Evolutionary conservation across 1,140 invertebrate genomes (phyloP).

Genomic region (Danaus melanippus): DNA sequence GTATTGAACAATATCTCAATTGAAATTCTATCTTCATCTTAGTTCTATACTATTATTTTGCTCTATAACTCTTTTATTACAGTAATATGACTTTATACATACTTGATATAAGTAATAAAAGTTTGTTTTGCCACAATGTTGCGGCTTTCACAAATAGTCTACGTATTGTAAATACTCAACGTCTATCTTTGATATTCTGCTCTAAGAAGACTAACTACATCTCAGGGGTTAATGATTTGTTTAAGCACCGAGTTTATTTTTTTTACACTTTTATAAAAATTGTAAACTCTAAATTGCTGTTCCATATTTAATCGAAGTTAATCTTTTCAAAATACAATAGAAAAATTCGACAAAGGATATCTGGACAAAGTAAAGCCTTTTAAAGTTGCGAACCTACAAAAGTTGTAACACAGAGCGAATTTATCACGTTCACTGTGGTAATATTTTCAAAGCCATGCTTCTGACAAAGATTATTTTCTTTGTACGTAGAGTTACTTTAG

Average conservation of each 20-base stretch:
- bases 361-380: conserved; percentile 37
- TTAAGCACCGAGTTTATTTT: too few species aligned
- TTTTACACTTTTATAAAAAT: background rate
- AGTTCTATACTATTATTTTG: too few species aligned
- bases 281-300: background rate
- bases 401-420: conserved; percentile 40
- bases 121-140: conserved; percentile 43
- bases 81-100: conserved; percentile 40
- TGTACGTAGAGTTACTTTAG: conserved; percentile 33
- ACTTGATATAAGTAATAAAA: conserved; percentile 46
- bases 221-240: background rate
- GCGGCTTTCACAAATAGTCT: conserved; percentile 37
- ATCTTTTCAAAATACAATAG: conserved; percentile 15
- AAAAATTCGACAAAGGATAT: conserved; percentile 30
- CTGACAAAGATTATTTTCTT: conserved; percentile 56
- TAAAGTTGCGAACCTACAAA: conserved; percentile 42
- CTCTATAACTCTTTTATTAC: conserved; percentile 21
- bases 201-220: conserved; percentile 3
- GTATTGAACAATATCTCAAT: too few species aligned
- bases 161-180: conserved; percentile 38
- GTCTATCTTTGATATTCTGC: conserved; percentile 32
- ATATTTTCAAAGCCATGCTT: conserved; percentile 52
- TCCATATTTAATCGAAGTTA: conserved; percentile 16
- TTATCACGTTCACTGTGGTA: conserved; percentile 52
- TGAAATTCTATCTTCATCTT: too few species aligned